These are phyloP conservation scores for Crenuchus spilurus DNA, from an alignment of 2,797 vertebrate species.

Conservation along the genomic window DNA sequence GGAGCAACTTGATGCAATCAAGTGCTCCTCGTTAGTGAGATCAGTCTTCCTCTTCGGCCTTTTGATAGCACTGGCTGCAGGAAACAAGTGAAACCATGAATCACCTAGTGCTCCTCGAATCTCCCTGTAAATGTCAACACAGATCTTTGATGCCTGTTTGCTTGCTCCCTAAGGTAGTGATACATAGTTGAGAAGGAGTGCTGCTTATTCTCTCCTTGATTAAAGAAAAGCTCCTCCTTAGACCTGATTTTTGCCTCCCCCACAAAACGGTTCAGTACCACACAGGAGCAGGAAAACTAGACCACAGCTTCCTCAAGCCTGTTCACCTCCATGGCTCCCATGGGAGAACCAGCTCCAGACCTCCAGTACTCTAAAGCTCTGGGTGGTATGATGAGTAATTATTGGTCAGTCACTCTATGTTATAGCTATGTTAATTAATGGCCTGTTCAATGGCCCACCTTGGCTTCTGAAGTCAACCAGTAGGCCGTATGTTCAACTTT, in stretches of 20 bases:
- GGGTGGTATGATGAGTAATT: conserved; percentile 22
- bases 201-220: conserved; percentile 67
- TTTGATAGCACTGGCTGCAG: conserved; percentile 61
- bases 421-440: conserved; percentile 1
- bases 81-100: conserved; percentile 73
- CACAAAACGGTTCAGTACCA: conserved; percentile 57
- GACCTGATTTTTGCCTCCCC: conserved; percentile 55
- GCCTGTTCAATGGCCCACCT: neutral
- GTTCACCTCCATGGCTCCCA: conserved; percentile 66
- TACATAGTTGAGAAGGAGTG: conserved; percentile 74
- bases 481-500: neutral
- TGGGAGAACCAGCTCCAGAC: conserved; percentile 54
- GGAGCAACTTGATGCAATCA: conserved; percentile 70
- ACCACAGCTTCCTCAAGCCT: conserved; percentile 73
- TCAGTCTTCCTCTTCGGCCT: conserved; percentile 52
- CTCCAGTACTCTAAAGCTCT: conserved; percentile 33
- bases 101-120: conserved; percentile 70
- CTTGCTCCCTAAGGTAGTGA: conserved; percentile 74
- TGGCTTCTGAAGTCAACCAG: neutral
- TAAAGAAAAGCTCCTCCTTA: conserved; percentile 73
- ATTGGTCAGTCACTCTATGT: neutral
- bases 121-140: conserved; percentile 73
- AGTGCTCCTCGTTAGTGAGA: conserved; percentile 66
- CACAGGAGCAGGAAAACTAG: conserved; percentile 64
- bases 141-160: conserved; percentile 68